Base-by-base conservation (phyloP, 2,888 invertebrate genomes). In the Oscheius myriophilus region DNA sequence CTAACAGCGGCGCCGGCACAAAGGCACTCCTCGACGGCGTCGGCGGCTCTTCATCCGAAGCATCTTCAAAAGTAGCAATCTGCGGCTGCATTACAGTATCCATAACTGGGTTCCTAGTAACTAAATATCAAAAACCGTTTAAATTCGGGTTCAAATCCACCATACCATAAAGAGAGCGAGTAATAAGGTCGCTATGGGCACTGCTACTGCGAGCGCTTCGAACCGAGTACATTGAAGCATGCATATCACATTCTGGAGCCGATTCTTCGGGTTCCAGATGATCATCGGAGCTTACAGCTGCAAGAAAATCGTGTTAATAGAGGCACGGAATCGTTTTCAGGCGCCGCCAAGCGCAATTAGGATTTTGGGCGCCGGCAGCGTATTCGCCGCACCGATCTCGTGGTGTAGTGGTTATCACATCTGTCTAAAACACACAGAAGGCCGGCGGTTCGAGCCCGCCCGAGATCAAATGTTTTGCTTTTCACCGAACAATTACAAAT, bases 371-470 rank as follows among this genome's bases (percentile, higher is more conserved):
- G n/a, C n/a, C n/a, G n/a, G n/a, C n/a, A n/a, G n/a, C n/a, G n/a
- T n/a, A n/a, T 6, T 33, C 33, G 33, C 33, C 9, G 9, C 33
- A 33, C 4, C 33, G 33, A 33, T 33, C 33, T 33, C 33, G 33
- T 33, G 33, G 33, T 33, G 33, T 33, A 33, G 33, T 33, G 33
- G 33, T 33, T 33, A 33, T 33, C 33, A 33, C 33, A 33, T 33
- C 33, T 33, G 33, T 33, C 33, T 33, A 33, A 9, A 76, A 76
- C 76, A 76, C 76, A 74, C 73, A 74, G 76, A 76, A 76, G 76
- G 76, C 68, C 76, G 71, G 76, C 72, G 76, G 76, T 76, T 76
- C 73, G 73, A 75, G 73, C 76, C 76, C 76, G 76, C 76, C 76
- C 73, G 73, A 75, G 74, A 76, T 76, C 74, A 76, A 41, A 41